Percentiles rank a stretch among this genome's conserved stretches.
Conservation (phyloP, 2,888 invertebrate genomes). For the Bibio marci region DNA sequence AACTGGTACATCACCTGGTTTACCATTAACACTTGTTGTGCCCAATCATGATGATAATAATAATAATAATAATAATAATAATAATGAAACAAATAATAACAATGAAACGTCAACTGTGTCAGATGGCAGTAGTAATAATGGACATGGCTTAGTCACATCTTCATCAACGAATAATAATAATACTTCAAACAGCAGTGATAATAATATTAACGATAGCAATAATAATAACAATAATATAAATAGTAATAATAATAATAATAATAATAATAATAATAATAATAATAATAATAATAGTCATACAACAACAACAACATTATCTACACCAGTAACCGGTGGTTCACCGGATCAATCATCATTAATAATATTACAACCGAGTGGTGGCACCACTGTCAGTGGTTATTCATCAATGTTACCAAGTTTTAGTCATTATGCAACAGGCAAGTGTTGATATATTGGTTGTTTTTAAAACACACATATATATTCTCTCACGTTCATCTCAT, state of each 20-base stretch:
- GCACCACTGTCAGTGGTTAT: conserved; percentile 23
- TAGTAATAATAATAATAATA: too few species aligned
- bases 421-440: conserved; percentile 49
- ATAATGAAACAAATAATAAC: conserved; percentile 1
- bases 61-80: too few species aligned
- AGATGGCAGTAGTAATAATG: background rate
- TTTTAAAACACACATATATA: too few species aligned
- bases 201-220: too few species aligned
- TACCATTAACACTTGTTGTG: conserved; percentile 15
- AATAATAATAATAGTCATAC: too few species aligned
- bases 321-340: conserved; percentile 18
- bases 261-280: too few species aligned
- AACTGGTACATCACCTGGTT: conserved; percentile 13
- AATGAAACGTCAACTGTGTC: background rate
- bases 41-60: too few species aligned
- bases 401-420: conserved; percentile 51
- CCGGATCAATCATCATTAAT: conserved; percentile 20
- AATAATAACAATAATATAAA: too few species aligned
- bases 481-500: too few species aligned
- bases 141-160: too few species aligned
- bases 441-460: conserved; percentile 18
- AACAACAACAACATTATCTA: conserved; percentile 7
- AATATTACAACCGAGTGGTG: conserved; percentile 40
- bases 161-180: too few species aligned
- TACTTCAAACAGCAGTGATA: too few species aligned